A percentile compares a stretch with the other conserved stretches of the same genome.
These are phyloP conservation scores for Pampusana beccarii DNA, from an alignment of 2,113 vertebrate species.

Conservation along the genomic window DNA sequence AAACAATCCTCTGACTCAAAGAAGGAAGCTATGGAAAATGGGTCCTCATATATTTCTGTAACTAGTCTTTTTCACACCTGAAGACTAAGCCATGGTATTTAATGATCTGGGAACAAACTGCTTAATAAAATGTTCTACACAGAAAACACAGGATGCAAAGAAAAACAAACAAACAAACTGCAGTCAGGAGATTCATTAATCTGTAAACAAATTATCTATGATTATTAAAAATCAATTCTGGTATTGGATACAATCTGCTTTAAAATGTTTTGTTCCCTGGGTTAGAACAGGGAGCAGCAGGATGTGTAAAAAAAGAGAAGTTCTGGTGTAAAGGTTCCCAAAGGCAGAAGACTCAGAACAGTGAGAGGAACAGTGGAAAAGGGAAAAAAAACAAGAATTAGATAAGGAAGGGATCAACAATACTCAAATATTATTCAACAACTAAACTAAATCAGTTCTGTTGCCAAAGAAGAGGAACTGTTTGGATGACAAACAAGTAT, in stretches of 20 bases:
- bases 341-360: neutral
- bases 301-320: neutral
- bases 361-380: neutral
- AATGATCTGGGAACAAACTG: neutral
- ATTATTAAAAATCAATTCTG: neutral
- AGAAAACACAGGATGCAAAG: neutral
- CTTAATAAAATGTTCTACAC: neutral
- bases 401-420: neutral
- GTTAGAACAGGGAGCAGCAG: neutral
- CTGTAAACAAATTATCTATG: neutral
- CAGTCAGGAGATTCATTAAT: neutral
- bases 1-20: neutral
- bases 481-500: neutral
- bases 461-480: neutral
- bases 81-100: neutral
- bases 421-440: neutral
- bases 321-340: neutral
- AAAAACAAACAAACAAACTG: neutral
- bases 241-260: neutral
- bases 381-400: neutral
- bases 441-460: neutral
- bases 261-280: neutral
- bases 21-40: neutral
- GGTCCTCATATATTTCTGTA: neutral
- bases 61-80: neutral